Evolutionary conservation across 2,888 invertebrate species (phyloP), one percentile per base, ranked within the genome.

Genomic region (Trissolcus japonicus): DNA sequence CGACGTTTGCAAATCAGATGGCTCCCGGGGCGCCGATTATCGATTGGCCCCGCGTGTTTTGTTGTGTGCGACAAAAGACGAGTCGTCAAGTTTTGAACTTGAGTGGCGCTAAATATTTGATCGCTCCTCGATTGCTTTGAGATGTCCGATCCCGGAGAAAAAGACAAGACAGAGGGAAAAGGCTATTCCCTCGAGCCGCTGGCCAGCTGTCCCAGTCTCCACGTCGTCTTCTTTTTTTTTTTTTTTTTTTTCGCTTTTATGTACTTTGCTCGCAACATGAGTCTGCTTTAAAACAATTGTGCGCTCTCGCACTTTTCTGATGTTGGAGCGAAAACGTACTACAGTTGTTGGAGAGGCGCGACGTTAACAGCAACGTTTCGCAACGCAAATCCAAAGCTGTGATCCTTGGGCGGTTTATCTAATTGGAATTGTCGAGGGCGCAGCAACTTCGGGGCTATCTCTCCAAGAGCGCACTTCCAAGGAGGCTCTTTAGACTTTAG

Each of bases 341-440:
- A 51, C 46, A 56, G 55, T 29, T 40, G 19, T 67, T 19, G 46
- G 16, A 41, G 51, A 57, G 40, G 59, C 66, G 56, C 56, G 69
- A 79, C 81, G 82, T 81, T 80, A 57, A 35, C 55, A 67, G 56
- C 56, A 67, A 79, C 81, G 82, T 81, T 80, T 75, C 75, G 59
- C 43, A 60, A 62, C 68, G 41, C 60, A 55, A 63, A 67, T 65
- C 59, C 67, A 85, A 86, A 86, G 85, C 84, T 81, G 82, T 85
- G 86, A 87, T 87, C 86, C 84, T 82, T 74, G 81, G 83, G 87
- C 80, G 87, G 86, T 88, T 88, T 88, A 86, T 87, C 85, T 88
- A 88, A 88, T 88, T 88, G 87, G 84, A 88, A 87, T 88, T 87
- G 86, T 87, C 87, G 86, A 85, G 85, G 81, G 83, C 80, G 71